A percentile compares a stretch with the other conserved stretches of the same genome.
Conservation (phyloP, 2,113 vertebrate genomes). For the Notarius lentiginosus region DNA sequence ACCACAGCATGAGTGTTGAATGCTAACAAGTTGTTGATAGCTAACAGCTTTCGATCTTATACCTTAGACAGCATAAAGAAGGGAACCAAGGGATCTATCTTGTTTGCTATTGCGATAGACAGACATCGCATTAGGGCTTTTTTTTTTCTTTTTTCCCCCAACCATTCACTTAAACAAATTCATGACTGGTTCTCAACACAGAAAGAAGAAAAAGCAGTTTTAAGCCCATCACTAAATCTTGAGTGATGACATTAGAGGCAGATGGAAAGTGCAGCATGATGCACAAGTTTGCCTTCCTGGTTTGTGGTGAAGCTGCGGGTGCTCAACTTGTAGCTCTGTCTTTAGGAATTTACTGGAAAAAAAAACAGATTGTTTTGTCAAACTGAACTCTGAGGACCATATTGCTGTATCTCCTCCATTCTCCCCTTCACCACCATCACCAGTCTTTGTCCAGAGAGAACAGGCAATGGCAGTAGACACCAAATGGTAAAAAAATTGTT, state of each 20-base stretch:
- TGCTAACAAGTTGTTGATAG: conserved; percentile 14
- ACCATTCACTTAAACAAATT: background rate
- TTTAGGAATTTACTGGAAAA: conserved; percentile 68
- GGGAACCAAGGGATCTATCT: background rate
- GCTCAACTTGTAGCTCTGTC: conserved; percentile 74
- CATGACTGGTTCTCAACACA: background rate
- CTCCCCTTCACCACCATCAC: conserved; percentile 21
- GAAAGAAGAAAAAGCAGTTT: conserved; percentile 64
- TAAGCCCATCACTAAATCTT: conserved; percentile 69
- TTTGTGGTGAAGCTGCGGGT: conserved; percentile 70
- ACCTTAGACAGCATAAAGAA: background rate
- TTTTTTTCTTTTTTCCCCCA: background rate
- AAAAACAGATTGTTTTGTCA: conserved; percentile 79
- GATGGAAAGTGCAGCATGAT: conserved; percentile 73
- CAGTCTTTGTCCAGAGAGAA: conserved; percentile 72
- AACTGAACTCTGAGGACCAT: conserved; percentile 76
- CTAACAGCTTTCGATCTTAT: background rate
- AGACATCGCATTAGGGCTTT: background rate
- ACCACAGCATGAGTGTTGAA: background rate
- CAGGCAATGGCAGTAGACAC: conserved; percentile 72
- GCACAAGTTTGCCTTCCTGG: conserved; percentile 66
- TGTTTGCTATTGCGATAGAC: background rate
- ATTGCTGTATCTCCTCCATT: conserved; percentile 63
- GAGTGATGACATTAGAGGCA: conserved; percentile 68
- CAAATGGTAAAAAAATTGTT: conserved; percentile 74